Base-by-base conservation (phyloP, 2,797 vertebrate genomes). In the Etheostoma nigrum region DNA sequence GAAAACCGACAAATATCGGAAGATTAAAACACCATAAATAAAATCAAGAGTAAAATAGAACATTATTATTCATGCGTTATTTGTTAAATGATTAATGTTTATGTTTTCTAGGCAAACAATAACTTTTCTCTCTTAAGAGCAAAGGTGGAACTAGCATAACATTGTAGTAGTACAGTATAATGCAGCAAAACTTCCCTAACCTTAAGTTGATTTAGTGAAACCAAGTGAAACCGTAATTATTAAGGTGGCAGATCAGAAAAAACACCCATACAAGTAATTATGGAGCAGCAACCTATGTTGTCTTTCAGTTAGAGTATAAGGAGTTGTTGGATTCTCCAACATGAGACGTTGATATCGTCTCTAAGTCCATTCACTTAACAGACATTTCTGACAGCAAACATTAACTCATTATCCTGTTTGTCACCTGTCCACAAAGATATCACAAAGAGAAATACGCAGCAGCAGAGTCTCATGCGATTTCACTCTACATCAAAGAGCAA, bases 361-460 rank as follows among this genome's bases (percentile, higher is more conserved):
- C 16, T 25, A 19, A n/a, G 18, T 16, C 25, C 18, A 15, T 33
- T 47, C 25, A 54, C n/a, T 70, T 51, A 40, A 40, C 10, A 48
- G 67, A 51, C 47, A n/a, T 62, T 25, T 54, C 40, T 54, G 40
- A 68, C 36, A 66, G 16, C 54, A 70, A 66, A 40, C 36, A 45
- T 7, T 13, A 62, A 47, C 19, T 40, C 60, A 48, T 57, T 27
- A 0, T 47, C 3, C n/a, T 61, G 55, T 27, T 61, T n/a, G 47
- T 14, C 40, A 36, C 11, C 36, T 11, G 36, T n/a, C 21, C 27
- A 13, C 36, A 61, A 25, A 59, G 27, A 42, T 4, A 8, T 23
- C 59, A 59, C 68, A 18, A 59, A 40, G 25, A 67, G 18, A 58
- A 55, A 52, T 5, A 9, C 7, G 9, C 52, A 51, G 40, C 55